Percentiles rank a stretch among this genome's conserved stretches.
Conservation (phyloP, 2,888 invertebrate genomes). For the Nomada goodeniana region DNA sequence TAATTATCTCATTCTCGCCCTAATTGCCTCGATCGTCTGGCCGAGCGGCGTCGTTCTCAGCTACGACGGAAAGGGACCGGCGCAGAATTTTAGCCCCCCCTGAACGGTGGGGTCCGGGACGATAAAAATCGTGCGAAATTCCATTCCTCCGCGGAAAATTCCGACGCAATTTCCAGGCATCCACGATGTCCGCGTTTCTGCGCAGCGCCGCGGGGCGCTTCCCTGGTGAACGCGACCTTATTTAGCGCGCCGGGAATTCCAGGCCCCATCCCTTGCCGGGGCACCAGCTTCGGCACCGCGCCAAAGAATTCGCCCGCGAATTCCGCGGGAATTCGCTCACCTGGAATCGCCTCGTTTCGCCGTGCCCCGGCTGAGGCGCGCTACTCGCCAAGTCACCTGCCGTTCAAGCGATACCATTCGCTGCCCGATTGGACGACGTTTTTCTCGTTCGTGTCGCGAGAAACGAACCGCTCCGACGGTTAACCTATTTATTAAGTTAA, state of each 20-base stretch:
- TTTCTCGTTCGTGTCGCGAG: too few species aligned
- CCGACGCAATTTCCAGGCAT: constrained; percentile 48
- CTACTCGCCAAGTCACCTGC: neutral
- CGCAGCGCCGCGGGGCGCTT: constrained; percentile 46
- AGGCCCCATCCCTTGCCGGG: constrained; percentile 41
- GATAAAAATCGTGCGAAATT: constrained; percentile 53
- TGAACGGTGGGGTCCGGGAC: too few species aligned
- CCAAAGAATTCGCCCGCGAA: constrained; percentile 64
- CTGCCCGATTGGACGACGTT: too few species aligned
- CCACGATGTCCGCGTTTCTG: constrained; percentile 39
- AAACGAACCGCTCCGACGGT: neutral
- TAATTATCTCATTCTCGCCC: constrained; percentile 41
- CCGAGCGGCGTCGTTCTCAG: neutral
- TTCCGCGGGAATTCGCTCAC: constrained; percentile 67
- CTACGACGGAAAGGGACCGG: neutral
- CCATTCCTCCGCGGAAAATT: constrained; percentile 55
- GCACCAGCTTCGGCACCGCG: constrained; percentile 53
- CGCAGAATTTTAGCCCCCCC: constrained; percentile 29
- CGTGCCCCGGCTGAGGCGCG: constrained; percentile 18
- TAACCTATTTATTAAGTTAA: neutral
- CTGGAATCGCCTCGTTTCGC: constrained; percentile 58
- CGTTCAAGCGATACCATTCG: neutral
- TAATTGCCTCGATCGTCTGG: constrained; percentile 40
- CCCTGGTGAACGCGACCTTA: constrained; percentile 62
- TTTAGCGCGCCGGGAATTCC: constrained; percentile 69